Percentiles rank a stretch among this genome's conserved stretches.
Evolutionary conservation across 2,797 vertebrate species (phyloP).

Genomic region (Natrix natrix): DNA sequence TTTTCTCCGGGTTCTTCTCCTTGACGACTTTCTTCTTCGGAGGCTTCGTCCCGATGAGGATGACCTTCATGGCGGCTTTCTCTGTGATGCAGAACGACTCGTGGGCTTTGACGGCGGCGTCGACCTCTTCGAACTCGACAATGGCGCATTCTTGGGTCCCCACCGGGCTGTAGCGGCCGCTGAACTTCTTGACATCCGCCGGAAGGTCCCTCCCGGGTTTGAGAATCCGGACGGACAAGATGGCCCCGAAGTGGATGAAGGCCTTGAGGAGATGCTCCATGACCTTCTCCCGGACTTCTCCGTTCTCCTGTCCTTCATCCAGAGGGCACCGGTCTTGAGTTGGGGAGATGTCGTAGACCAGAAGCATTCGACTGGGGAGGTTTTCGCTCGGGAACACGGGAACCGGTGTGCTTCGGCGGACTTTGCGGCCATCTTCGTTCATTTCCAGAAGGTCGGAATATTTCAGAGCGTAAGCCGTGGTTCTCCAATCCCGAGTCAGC

Average conservation of each 20-base stretch:
- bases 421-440: conserved; percentile 90
- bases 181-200: conserved; percentile 87
- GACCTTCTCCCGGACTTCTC: conserved; percentile 84
- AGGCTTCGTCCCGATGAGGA: conserved; percentile 91
- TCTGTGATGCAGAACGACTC: conserved; percentile 77
- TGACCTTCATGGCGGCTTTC: conserved; percentile 78
- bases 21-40: conserved; percentile 93
- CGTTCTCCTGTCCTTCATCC: conserved; percentile 71
- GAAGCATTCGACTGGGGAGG: conserved; percentile 91
- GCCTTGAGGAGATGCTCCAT: conserved; percentile 92
- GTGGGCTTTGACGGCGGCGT: conserved; percentile 88
- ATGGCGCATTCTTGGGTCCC: conserved; percentile 90
- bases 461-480: conserved; percentile 89
- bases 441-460: conserved; percentile 87
- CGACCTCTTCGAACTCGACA: conserved; percentile 95
- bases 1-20: conserved; percentile 79
- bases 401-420: conserved; percentile 84
- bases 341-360: conserved; percentile 86
- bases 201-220: conserved; percentile 92
- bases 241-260: conserved; percentile 86
- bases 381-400: conserved; percentile 93
- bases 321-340: conserved; percentile 79
- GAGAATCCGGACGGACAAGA: conserved; percentile 89
- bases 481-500: conserved; percentile 95
- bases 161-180: conserved; percentile 86